These are phyloP conservation scores for Drosophila pruinosa DNA, from an alignment of 1,140 invertebrate species.

Conservation along the genomic window DNA sequence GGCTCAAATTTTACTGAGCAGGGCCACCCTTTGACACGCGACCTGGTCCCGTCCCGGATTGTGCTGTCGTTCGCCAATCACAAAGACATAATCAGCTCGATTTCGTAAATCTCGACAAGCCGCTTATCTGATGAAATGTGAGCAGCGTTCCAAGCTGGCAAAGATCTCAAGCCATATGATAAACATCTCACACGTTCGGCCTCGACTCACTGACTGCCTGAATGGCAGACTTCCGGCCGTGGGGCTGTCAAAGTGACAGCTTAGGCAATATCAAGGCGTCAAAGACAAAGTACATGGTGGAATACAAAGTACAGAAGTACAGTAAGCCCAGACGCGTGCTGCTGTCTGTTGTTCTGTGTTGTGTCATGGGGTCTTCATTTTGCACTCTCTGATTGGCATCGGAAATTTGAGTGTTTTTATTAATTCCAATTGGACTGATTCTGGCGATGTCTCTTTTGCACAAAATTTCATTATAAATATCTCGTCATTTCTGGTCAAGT, in stretches of 20 bases:
- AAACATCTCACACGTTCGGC: constrained; percentile 72
- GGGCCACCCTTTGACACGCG: constrained; percentile 69
- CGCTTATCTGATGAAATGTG: constrained; percentile 80
- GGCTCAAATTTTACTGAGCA: neutral
- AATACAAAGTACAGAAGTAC: constrained; percentile 69
- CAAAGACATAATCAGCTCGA: constrained; percentile 76
- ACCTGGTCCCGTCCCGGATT: neutral
- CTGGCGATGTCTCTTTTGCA: constrained; percentile 29
- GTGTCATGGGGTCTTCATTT: constrained; percentile 28
- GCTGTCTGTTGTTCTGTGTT: constrained; percentile 62
- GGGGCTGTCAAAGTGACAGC: constrained; percentile 69
- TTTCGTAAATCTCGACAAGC: constrained; percentile 81
- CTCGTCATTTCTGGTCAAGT: constrained; percentile 52
- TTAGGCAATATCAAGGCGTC: constrained; percentile 37
- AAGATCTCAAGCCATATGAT: constrained; percentile 49
- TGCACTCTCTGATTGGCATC: constrained; percentile 58
- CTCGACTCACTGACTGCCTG: constrained; percentile 16
- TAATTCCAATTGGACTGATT: constrained; percentile 59
- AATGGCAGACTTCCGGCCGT: constrained; percentile 25
- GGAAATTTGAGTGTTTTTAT: constrained; percentile 81
- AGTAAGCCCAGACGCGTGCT: constrained; percentile 66
- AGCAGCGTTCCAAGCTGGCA: constrained; percentile 60
- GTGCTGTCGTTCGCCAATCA: constrained; percentile 17
- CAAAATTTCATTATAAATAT: constrained; percentile 42
- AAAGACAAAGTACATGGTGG: constrained; percentile 35